These are phyloP conservation scores for Sminthurides aquaticus DNA, from an alignment of 2,888 invertebrate genomes.

Conservation along the genomic window DNA sequence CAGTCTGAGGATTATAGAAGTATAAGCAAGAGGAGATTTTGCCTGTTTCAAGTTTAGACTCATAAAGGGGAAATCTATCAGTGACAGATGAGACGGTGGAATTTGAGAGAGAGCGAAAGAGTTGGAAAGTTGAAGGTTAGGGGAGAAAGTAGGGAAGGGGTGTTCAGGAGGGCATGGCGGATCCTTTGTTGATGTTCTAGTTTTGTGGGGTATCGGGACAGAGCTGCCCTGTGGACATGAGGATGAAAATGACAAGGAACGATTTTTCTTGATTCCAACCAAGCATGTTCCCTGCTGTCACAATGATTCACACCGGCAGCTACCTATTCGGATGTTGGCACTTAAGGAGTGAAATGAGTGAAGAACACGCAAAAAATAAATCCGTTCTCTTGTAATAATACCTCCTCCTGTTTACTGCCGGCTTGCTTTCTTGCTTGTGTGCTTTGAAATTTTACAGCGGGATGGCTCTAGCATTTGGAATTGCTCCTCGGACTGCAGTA, in stretches of 20 bases:
- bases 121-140: conserved; percentile 1
- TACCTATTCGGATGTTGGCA: neutral
- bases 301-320: neutral
- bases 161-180: neutral
- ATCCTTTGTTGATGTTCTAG: too few relatives aligned
- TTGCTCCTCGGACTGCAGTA: too few relatives aligned
- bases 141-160: neutral
- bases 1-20: neutral
- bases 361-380: conserved; percentile 20
- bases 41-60: neutral
- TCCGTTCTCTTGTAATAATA: conserved; percentile 6
- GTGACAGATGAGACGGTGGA: neutral
- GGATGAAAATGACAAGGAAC: neutral
- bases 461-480: too few relatives aligned
- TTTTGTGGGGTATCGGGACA: too few relatives aligned
- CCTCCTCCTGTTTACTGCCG: too few relatives aligned
- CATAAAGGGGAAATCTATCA: conserved; percentile 5
- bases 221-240: neutral
- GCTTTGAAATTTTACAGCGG: too few relatives aligned
- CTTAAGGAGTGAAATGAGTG: conserved; percentile 8
- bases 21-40: neutral
- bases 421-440: too few relatives aligned
- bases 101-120: neutral
- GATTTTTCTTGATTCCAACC: neutral
- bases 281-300: neutral